Conservation (phyloP, 2,113 vertebrate genomes). For the Narcine bancroftii region DNA sequence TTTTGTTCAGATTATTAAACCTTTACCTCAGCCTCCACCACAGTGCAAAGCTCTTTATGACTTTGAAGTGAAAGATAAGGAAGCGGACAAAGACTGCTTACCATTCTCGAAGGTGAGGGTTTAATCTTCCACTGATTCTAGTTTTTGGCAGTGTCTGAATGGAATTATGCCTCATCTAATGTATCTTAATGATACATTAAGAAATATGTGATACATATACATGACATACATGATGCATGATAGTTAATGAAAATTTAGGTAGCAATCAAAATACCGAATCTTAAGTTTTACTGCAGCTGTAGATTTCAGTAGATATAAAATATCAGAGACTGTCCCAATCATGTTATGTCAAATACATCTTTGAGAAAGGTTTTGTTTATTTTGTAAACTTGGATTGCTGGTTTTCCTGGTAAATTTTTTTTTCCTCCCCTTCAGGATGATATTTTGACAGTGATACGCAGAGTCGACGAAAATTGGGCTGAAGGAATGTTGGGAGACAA, state of each 20-base stretch:
- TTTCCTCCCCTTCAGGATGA: conserved; percentile 66
- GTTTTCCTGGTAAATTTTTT: conserved; percentile 9
- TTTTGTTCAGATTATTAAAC: conserved; percentile 96
- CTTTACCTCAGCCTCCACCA: conserved; percentile 90
- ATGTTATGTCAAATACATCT: neutral
- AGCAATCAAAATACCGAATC: neutral
- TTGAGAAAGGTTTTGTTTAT: neutral
- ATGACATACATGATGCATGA: too few species aligned
- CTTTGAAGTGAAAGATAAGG: conserved; percentile 98
- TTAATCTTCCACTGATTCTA: neutral
- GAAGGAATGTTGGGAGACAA: conserved; percentile 98
- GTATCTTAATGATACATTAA: neutral
- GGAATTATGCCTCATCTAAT: neutral
- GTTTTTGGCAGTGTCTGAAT: too few species aligned
- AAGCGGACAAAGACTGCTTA: conserved; percentile 97
- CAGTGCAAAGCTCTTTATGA: conserved; percentile 98
- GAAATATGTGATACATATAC: too few species aligned
- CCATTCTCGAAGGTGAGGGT: conserved; percentile 87
- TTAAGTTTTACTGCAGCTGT: neutral
- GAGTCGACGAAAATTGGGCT: conserved; percentile 99
- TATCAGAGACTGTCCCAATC: too few species aligned
- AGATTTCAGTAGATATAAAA: neutral
- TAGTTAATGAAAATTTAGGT: too few species aligned
- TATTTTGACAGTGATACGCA: conserved; percentile 90
- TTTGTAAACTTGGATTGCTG: neutral